These are phyloP conservation scores for Caloenas nicobarica DNA, from an alignment of 2,113 vertebrate species.

Conservation along the genomic window DNA sequence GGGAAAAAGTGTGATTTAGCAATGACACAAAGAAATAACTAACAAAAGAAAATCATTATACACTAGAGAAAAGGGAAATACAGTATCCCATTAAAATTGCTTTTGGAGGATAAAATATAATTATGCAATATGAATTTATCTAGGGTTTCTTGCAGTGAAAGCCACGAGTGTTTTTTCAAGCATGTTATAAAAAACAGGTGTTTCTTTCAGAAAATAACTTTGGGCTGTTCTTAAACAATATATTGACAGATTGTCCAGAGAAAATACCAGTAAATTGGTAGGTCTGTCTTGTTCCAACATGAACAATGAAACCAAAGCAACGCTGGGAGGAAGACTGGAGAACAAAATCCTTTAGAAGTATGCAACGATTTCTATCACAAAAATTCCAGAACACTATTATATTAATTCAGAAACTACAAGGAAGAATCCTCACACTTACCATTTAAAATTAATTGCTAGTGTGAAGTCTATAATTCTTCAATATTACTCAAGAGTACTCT, in stretches of 20 bases:
- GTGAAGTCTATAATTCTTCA: neutral
- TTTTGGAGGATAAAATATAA: conserved; percentile 11
- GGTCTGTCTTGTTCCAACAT: neutral
- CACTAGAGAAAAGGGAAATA: neutral
- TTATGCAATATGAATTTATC: conserved; percentile 1
- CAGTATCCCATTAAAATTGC: neutral
- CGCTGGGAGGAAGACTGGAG: neutral
- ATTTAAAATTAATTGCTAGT: neutral
- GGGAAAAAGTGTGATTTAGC: neutral
- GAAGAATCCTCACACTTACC: neutral
- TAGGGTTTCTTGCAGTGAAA: neutral
- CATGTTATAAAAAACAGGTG: neutral
- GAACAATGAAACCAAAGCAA: neutral
- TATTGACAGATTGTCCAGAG: neutral
- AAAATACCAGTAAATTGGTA: neutral
- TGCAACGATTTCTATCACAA: neutral
- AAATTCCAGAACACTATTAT: neutral
- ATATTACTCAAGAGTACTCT: neutral
- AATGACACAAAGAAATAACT: neutral
- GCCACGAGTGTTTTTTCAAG: neutral
- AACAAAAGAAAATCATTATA: conserved; percentile 1
- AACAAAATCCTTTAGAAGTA: neutral
- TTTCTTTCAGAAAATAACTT: neutral
- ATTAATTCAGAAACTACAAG: neutral
- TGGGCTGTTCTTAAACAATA: neutral